These are phyloP conservation scores for Chaitophorus viminalis DNA, from an alignment of 2,888 invertebrate species.

Conservation along the genomic window DNA sequence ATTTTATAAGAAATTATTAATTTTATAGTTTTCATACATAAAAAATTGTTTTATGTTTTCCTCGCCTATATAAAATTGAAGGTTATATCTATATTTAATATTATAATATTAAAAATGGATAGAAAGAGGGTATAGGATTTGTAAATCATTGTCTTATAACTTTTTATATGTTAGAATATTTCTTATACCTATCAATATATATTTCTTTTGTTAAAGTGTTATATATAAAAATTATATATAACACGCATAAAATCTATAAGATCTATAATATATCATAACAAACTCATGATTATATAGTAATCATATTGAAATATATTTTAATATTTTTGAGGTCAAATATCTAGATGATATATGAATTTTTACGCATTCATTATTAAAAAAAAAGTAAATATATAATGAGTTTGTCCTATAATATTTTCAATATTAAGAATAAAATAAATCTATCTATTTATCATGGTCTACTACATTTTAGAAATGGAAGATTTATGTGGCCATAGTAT, in stretches of 20 bases:
- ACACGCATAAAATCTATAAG: background rate
- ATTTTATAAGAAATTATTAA: too few species aligned
- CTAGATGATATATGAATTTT: background rate
- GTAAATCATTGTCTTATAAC: background rate
- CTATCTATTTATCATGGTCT: background rate
- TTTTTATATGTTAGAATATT: background rate
- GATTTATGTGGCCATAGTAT: background rate
- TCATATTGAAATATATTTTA: background rate
- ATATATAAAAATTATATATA: too few species aligned
- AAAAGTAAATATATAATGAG: background rate
- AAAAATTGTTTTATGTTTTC: background rate
- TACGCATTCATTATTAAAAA: background rate
- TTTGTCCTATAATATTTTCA: background rate
- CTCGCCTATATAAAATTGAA: background rate
- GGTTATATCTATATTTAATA: too few species aligned
- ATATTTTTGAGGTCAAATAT: slow-evolving; percentile 13
- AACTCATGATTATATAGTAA: background rate
- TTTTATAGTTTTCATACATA: too few species aligned
- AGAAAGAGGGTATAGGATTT: background rate
- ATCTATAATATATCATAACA: background rate
- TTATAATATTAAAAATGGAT: background rate
- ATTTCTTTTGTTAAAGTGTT: background rate
- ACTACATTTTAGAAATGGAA: background rate
- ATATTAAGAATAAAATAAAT: background rate
- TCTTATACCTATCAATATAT: background rate